phyloP scores from a whole-genome alignment of 2,888 invertebrate species.

The Eurytoma adleriae region DNA sequence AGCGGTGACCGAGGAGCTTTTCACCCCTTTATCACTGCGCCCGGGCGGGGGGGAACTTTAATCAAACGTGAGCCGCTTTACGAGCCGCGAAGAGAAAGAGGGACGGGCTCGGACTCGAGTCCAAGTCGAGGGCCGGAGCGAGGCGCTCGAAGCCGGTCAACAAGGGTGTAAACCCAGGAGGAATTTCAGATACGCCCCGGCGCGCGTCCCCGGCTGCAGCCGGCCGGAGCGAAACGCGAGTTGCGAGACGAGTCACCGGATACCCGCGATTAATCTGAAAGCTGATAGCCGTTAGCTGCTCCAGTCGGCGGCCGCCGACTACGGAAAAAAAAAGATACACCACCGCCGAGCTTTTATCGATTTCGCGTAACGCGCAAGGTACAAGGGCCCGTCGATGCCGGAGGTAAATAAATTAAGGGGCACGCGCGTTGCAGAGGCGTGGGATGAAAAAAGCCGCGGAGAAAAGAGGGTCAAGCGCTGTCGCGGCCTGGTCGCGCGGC shows the following conservation, averaged over 20 bases:
- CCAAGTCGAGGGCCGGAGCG: slow-evolving; percentile 25
- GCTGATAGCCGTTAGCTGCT: slow-evolving; percentile 30
- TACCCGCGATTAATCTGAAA: slow-evolving; percentile 53
- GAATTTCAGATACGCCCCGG: slow-evolving; percentile 34
- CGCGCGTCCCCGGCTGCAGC: background rate
- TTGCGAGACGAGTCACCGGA: slow-evolving; percentile 7
- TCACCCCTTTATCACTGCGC: slow-evolving; percentile 25
- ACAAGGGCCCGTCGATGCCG: background rate
- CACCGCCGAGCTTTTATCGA: slow-evolving; percentile 1
- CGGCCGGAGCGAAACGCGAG: background rate
- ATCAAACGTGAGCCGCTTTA: slow-evolving; percentile 55
- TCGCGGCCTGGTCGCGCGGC: background rate
- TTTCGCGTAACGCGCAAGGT: background rate
- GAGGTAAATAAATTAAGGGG: background rate
- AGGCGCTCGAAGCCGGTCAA: slow-evolving; percentile 48
- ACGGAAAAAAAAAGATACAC: background rate
- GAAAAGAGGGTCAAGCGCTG: background rate
- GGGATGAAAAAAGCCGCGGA: background rate
- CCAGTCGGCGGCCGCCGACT: background rate
- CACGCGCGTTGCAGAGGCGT: background rate
- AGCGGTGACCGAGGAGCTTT: slow-evolving; percentile 25
- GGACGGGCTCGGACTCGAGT: background rate
- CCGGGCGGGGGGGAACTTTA: slow-evolving; percentile 47
- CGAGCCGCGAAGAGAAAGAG: slow-evolving; percentile 11
- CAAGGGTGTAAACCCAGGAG: slow-evolving; percentile 42